phyloP scores from a whole-genome alignment of 2,888 invertebrate genomes.

The Sminthurides aquaticus region DNA sequence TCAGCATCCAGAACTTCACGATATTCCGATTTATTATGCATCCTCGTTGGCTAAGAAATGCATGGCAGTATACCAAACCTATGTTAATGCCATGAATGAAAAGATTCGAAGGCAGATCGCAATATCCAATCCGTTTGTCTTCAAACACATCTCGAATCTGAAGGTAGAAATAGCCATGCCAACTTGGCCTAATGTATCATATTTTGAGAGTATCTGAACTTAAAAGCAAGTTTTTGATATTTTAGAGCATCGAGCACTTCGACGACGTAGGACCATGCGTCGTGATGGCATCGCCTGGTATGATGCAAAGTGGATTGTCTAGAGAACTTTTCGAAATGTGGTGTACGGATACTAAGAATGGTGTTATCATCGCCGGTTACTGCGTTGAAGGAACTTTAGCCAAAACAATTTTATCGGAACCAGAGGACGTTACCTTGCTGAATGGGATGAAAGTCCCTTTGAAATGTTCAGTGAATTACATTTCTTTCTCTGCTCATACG shows the following conservation, averaged over 20 bases:
- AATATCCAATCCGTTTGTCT: constrained; percentile 96
- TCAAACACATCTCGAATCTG: constrained; percentile 90
- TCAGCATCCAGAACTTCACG: constrained; percentile 91
- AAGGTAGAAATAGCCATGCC: constrained; percentile 58
- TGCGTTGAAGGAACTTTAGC: constrained; percentile 85
- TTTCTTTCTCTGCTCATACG: constrained; percentile 98
- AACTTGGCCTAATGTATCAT: neutral
- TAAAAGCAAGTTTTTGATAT: constrained; percentile 10
- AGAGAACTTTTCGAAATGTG: constrained; percentile 96
- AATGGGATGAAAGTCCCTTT: constrained; percentile 90
- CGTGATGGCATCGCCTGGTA: constrained; percentile 98
- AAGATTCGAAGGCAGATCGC: constrained; percentile 92
- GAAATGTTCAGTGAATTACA: constrained; percentile 97
- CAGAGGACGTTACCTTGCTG: constrained; percentile 93
- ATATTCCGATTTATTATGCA: constrained; percentile 98
- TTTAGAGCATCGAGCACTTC: constrained; percentile 93
- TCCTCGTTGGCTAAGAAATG: constrained; percentile 98
- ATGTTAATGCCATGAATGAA: constrained; percentile 99
- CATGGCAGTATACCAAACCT: constrained; percentile 99
- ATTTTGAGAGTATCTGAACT: neutral
- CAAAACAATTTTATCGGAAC: constrained; percentile 89
- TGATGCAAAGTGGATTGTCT: constrained; percentile 98
- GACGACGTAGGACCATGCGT: constrained; percentile 99
- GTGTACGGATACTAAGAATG: constrained; percentile 98
- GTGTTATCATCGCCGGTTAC: constrained; percentile 63